phyloP scores from a whole-genome alignment of 2,797 vertebrate species.

The Onychomys torridus region DNA sequence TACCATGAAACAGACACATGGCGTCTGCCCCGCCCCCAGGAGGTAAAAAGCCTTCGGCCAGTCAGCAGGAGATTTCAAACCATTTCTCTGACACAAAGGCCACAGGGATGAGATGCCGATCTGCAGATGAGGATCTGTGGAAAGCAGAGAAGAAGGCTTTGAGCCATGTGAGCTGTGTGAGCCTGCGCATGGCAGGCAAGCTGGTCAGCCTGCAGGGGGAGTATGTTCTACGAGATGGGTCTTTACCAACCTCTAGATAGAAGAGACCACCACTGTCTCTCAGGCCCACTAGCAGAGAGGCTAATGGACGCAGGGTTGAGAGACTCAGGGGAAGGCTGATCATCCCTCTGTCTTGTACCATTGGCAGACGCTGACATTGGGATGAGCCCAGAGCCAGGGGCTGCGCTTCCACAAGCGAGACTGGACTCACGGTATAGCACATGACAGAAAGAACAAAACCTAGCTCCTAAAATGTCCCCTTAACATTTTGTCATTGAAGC shows the following conservation, averaged over 20 bases:
- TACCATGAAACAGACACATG: conserved; percentile 94
- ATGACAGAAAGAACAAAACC: neutral
- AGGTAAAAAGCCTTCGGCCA: conserved; percentile 93
- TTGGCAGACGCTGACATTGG: neutral
- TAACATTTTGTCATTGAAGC: neutral
- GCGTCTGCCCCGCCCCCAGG: conserved; percentile 92
- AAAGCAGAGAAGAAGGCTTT: conserved; percentile 85
- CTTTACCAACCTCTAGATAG: neutral
- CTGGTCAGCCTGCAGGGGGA: conserved; percentile 61
- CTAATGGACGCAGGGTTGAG: neutral
- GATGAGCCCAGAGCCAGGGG: neutral
- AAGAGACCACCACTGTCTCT: neutral
- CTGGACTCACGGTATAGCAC: rapidly evolving
- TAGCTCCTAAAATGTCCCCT: neutral
- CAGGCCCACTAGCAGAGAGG: neutral
- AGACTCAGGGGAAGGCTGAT: neutral
- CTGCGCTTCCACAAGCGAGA: neutral
- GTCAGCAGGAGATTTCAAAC: conserved; percentile 99
- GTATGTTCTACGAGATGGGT: neutral
- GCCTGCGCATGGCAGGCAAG: conserved; percentile 63
- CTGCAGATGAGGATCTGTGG: conserved; percentile 96
- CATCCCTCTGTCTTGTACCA: rapidly evolving
- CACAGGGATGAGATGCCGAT: conserved; percentile 99
- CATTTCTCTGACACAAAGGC: conserved; percentile 99
- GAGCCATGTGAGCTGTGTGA: conserved; percentile 29